These are phyloP conservation scores for Rosalia funebris DNA, from an alignment of 2,888 invertebrate genomes.

Conservation along the genomic window DNA sequence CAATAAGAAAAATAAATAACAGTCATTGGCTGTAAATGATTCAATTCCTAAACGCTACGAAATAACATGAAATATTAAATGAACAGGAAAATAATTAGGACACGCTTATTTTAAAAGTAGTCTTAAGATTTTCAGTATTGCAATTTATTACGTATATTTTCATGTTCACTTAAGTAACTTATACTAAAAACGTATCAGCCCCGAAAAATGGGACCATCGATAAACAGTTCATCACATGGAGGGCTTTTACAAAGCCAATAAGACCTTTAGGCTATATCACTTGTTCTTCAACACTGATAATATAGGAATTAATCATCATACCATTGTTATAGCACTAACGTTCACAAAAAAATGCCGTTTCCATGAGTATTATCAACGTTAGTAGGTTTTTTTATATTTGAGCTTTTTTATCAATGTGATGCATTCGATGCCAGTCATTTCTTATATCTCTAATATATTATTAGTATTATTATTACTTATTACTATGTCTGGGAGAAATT, in stretches of 20 bases:
- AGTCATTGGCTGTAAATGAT: slow-evolving; percentile 28
- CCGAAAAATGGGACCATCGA: slow-evolving; percentile 24
- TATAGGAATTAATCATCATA: slow-evolving; percentile 3
- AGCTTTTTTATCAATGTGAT: slow-evolving; percentile 12
- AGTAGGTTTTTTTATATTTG: slow-evolving; percentile 8
- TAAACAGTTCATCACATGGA: slow-evolving; percentile 25
- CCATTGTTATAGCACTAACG: not conserved
- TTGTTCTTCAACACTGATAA: slow-evolving; percentile 5
- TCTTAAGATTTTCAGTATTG: not conserved
- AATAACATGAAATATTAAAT: slow-evolving; percentile 14
- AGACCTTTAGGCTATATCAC: slow-evolving; percentile 24
- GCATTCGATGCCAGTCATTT: slow-evolving; percentile 14
- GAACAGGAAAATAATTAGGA: slow-evolving; percentile 5
- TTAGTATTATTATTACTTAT: no score
- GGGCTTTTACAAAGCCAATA: slow-evolving; percentile 29
- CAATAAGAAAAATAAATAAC: slow-evolving; percentile 32
- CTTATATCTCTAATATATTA: no score
- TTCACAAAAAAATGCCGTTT: not conserved
- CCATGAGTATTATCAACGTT: slow-evolving; percentile 1
- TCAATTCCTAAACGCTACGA: slow-evolving; percentile 26
- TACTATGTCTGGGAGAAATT: no score
- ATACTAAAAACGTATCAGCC: slow-evolving; percentile 18
- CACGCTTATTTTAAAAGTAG: not conserved
- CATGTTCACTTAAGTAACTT: slow-evolving; percentile 15
- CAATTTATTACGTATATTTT: not conserved